These are phyloP conservation scores for Pelochelys cantorii DNA, from an alignment of 2,797 vertebrate genomes.

Conservation along the genomic window DNA sequence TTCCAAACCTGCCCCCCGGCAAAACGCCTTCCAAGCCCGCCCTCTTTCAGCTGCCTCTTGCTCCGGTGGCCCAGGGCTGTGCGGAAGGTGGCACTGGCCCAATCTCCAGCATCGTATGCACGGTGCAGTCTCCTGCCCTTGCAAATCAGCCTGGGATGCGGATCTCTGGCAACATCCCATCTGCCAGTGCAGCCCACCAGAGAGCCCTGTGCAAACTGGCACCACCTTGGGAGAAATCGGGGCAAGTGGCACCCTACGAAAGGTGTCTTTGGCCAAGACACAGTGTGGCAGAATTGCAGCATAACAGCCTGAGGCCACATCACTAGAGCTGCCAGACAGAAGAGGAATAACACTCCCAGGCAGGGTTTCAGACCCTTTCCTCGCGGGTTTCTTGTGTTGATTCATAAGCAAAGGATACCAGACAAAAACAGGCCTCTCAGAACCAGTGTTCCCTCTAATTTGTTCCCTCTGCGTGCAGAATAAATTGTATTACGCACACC, in stretches of 20 bases:
- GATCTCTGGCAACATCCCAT: slow-evolving; percentile 33
- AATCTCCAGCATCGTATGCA: slow-evolving; percentile 29
- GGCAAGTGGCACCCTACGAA: neutral
- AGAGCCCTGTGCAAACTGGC: neutral
- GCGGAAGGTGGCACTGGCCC: neutral
- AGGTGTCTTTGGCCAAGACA: neutral
- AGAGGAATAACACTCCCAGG: accelerated
- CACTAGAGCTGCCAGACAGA: slow-evolving; percentile 24
- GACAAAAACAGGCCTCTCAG: accelerated
- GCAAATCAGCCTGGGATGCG: neutral
- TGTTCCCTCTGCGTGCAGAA: too few species aligned
- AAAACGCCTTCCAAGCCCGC: slow-evolving; percentile 30
- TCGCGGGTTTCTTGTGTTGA: neutral
- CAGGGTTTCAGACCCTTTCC: neutral
- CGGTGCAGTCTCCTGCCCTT: neutral
- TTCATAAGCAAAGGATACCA: neutral
- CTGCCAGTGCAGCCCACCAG: neutral
- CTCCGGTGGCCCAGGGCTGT: slow-evolving; percentile 41
- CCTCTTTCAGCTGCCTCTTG: slow-evolving; percentile 52
- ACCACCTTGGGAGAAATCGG: neutral
- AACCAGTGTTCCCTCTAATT: too few species aligned
- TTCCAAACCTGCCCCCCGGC: slow-evolving; percentile 47
- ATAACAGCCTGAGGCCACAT: neutral
- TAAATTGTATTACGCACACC: too few species aligned
- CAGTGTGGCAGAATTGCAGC: neutral